These are phyloP conservation scores for Eupithecia inturbata DNA, from an alignment of 2,888 invertebrate species.

Conservation along the genomic window DNA sequence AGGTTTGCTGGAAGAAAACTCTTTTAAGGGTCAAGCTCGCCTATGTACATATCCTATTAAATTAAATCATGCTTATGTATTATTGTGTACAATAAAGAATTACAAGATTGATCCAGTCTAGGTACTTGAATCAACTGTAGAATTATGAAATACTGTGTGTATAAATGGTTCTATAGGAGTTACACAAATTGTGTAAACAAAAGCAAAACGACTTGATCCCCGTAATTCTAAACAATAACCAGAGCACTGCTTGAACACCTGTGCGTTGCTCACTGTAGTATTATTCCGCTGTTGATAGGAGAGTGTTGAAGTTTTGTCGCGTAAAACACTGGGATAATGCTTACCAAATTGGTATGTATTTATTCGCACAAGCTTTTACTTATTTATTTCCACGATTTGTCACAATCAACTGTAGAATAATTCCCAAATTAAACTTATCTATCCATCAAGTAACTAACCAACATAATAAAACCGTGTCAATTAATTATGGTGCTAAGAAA, in stretches of 20 bases:
- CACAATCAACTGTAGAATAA: background rate
- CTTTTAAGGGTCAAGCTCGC: too few relatives aligned
- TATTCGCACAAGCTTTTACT: background rate
- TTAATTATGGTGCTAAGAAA: background rate
- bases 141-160: background rate
- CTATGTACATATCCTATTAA: too few relatives aligned
- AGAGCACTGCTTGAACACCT: constrained; percentile 32
- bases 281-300: constrained; percentile 26
- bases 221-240: constrained; percentile 39
- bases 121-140: background rate
- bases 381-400: background rate
- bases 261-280: constrained; percentile 18
- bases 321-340: constrained; percentile 33
- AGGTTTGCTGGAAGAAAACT: too few relatives aligned
- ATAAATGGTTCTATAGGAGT: background rate
- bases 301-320: constrained; percentile 12
- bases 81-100: too few relatives aligned
- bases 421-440: background rate
- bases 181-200: constrained; percentile 17
- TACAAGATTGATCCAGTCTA: background rate
- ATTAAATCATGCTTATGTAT: too few relatives aligned
- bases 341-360: constrained; percentile 34
- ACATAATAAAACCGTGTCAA: background rate
- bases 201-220: constrained; percentile 23
- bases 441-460: background rate